Base-by-base conservation (phyloP, 1,140 invertebrate genomes). In the Camponotus vicinus region DNA sequence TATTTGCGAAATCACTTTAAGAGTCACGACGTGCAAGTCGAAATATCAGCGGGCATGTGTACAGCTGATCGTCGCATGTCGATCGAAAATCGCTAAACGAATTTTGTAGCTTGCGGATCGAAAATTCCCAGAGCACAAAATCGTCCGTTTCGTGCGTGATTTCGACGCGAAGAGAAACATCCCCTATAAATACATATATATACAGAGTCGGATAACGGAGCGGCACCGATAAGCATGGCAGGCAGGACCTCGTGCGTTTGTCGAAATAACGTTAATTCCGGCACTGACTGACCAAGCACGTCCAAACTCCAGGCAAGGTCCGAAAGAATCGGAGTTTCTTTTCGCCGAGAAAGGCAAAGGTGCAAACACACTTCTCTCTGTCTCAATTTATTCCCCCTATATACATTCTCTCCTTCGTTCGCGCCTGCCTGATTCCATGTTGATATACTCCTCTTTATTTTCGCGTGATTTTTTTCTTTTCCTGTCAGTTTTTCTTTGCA, bases 221-320 rank as follows among this genome's bases (percentile, higher is more conserved):
- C 69, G 45, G 15, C 27, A 2, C 4, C 67, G 79, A 83, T 83
- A 83, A 83, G 79, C 69, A 27, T 55, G 67, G 55, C 64, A 32
- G 34, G 37, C 40, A 70, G 52, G 21, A 52, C 18, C 40, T 49
- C 55, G 21, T 69, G 61, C 78, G 57, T 76, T 83, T 32, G 27
- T 34, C 45, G 67, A 84, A 89, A 90, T 86, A 87, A 89, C 78
- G 88, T 90, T 90, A 89, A 90, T 89, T 76, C 89, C 85, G 4
- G 32, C 55, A 52, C 55, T 37, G 78, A 52, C 78, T 52, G 61
- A 63, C 57, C 55, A 32, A 79, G 86, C 89, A 90, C 89, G 89
- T 84, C 21, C 67, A 49, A 32, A 52, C 49, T 52, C 55, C 34
- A 7, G 27, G 6, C 49, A 40, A 57, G 18, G 21, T 6, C 2